Evolutionary conservation across 2,888 invertebrate genomes (phyloP).

Genomic region (Hypomecis atomaria): DNA sequence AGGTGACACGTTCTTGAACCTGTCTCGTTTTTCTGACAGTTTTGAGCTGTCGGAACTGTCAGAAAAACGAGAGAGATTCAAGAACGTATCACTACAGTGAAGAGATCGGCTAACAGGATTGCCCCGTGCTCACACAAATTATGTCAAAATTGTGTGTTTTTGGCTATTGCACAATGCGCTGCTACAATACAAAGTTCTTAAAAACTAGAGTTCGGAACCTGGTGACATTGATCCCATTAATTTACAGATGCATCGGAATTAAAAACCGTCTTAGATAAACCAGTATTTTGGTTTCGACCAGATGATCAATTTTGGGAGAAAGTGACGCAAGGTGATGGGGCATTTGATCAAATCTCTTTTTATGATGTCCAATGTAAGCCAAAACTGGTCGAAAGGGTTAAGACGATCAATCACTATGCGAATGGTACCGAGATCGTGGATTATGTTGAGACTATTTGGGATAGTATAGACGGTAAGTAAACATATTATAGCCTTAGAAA

Average conservation of each 20-base stretch:
- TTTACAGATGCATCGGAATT: constrained; percentile 24
- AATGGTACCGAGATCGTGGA: constrained; percentile 65
- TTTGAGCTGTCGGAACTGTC: too few species aligned
- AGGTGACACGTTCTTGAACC: too few species aligned
- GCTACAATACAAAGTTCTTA: too few species aligned
- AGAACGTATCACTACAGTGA: too few species aligned
- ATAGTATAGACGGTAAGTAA: constrained; percentile 28
- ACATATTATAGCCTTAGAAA: not conserved
- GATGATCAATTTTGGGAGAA: constrained; percentile 36
- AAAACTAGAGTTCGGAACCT: too few species aligned
- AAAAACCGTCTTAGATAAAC: constrained; percentile 11
- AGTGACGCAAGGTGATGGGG: constrained; percentile 31
- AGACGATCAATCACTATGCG: constrained; percentile 52
- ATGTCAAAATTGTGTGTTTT: too few species aligned
- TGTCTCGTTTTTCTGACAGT: too few species aligned
- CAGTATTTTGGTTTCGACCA: constrained; percentile 26
- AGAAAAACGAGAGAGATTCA: too few species aligned
- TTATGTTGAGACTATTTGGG: constrained; percentile 42
- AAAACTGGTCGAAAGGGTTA: constrained; percentile 50
- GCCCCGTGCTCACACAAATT: too few species aligned
- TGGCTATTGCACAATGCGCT: too few species aligned
- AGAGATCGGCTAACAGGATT: too few species aligned
- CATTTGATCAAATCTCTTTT: constrained; percentile 50
- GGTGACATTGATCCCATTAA: too few species aligned
- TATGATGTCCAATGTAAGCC: constrained; percentile 50